Evolutionary conservation across 2,113 vertebrate species (phyloP), one percentile per base, ranked within the genome.

Genomic region (Saccopteryx leptura): DNA sequence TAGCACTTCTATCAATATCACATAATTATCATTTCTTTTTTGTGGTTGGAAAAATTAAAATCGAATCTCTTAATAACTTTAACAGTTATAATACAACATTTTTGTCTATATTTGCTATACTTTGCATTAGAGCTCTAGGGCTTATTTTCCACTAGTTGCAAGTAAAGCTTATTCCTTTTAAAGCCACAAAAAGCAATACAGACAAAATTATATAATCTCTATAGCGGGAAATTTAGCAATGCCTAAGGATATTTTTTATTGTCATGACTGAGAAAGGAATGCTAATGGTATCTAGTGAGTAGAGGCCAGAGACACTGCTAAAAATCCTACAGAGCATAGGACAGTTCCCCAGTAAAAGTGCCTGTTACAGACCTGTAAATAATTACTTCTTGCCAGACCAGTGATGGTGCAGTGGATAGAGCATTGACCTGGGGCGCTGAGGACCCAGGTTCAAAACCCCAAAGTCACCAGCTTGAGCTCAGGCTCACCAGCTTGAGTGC

Each of bases 161-260:
- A 78, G 50, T 46, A 93, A 75, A 82, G 80, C 21, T 39, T 33
- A 39, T 90, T 93, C 52, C 46, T 93, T 91, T 76, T 76, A 85
- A 96, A 76, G 68, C 72, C 13, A 58, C 82, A 85, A 65, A 91
- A 84, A 88, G 31, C 21, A 95, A 61, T 63, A 54, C 8, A 83
- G 52, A 93, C 71, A 83, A 84, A 87, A 78, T 54, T 72, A 74
- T 26, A 84, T 46, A 82, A 82, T 39, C 33, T 72, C 63, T 83
- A 46, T 6, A 81, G 39, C 92, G 65, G 46, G 66, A 83, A 96
- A 72, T 94, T 89, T 24, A 92, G 18, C 56, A 54, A 66, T 72
- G 2, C 60, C n/a, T 80, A 68, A 50, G 39, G 39, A 39, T 39
- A 39, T 39, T 39, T 39, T 39, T 39, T 39, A 39, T 39, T 39